phyloP scores from a whole-genome alignment of 2,888 invertebrate species.

The Epistrophe eligans region DNA sequence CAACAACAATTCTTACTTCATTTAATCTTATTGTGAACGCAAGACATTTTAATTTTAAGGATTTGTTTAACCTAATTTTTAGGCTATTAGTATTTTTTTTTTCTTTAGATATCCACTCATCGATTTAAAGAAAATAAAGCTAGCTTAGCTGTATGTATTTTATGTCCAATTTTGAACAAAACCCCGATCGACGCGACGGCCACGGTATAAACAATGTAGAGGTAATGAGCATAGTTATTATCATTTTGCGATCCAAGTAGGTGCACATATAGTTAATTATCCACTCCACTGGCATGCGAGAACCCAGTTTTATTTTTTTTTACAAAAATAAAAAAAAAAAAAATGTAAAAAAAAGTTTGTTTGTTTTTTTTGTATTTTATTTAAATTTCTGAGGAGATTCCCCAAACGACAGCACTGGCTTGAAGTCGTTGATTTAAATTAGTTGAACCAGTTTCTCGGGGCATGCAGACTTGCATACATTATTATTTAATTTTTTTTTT shows the following conservation, averaged over 20 bases:
- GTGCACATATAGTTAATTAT: too few species aligned
- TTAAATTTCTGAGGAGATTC: slow-evolving; percentile 1
- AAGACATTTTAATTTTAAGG: too few species aligned
- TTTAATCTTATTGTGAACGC: too few species aligned
- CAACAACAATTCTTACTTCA: too few species aligned
- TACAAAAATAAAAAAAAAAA: neutral
- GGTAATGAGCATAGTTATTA: neutral
- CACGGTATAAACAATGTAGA: neutral
- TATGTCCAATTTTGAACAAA: too few species aligned
- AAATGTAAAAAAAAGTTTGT: neutral
- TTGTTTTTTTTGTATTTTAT: slow-evolving; percentile 5
- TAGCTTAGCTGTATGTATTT: too few species aligned
- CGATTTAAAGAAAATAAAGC: too few species aligned
- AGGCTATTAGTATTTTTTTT: too few species aligned
- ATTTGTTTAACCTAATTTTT: too few species aligned
- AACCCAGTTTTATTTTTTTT: neutral
- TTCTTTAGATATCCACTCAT: too few species aligned
- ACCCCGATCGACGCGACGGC: too few species aligned
- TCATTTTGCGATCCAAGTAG: slow-evolving; percentile 2
- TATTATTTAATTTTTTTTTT: slow-evolving; percentile 41
- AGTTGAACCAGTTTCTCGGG: slow-evolving; percentile 49
- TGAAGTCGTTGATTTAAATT: slow-evolving; percentile 22
- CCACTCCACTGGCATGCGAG: neutral
- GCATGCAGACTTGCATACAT: slow-evolving; percentile 47
- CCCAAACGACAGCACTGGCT: slow-evolving; percentile 34